Evolutionary conservation across 2,888 invertebrate species (phyloP).

Genomic region (Conomelus anceps): DNA sequence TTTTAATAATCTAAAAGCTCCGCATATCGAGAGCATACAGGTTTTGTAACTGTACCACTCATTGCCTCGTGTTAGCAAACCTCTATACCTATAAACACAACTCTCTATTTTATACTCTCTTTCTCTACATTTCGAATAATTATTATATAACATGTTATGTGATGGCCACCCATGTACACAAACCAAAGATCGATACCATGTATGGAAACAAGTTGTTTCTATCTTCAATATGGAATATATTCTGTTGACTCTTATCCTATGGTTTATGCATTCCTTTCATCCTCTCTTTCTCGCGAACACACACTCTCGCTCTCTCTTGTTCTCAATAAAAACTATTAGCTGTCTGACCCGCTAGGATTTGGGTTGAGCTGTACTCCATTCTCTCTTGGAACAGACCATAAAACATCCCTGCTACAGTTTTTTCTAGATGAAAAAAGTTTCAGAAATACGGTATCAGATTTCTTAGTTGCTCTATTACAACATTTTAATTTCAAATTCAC

Average conservation of each 20-base stretch:
- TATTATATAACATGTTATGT: not conserved
- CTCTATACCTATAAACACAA: not conserved
- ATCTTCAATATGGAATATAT: not conserved
- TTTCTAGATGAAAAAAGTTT: too few species aligned
- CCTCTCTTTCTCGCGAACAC: too few species aligned
- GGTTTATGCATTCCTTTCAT: not conserved
- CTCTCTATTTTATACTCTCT: not conserved
- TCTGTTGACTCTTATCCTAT: not conserved
- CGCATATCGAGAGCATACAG: not conserved
- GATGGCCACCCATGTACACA: not conserved
- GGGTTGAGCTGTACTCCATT: too few species aligned
- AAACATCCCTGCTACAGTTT: too few species aligned
- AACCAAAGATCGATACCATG: not conserved
- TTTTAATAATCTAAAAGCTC: not conserved
- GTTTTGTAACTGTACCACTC: not conserved
- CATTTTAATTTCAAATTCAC: too few species aligned
- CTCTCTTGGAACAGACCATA: too few species aligned
- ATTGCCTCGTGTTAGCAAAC: not conserved
- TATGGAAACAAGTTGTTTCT: not conserved
- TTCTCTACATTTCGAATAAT: not conserved
- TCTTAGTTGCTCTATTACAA: too few species aligned
- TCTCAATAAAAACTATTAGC: too few species aligned
- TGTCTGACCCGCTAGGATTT: too few species aligned
- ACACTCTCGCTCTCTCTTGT: too few species aligned
- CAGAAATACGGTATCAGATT: too few species aligned